Base-by-base conservation (phyloP, 1,140 invertebrate genomes). In the Sipha flava region DNA sequence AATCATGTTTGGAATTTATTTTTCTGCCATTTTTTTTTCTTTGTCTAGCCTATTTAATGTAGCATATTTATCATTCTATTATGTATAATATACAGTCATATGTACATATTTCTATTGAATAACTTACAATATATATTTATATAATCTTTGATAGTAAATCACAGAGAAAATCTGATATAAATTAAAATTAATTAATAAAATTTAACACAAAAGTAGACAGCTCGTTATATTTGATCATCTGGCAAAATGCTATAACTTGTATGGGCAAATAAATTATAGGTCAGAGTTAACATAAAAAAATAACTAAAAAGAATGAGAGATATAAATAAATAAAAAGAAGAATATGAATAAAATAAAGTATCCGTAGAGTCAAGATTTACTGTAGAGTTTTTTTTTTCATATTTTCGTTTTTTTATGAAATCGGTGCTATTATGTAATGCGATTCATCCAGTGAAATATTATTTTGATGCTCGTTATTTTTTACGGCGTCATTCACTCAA, bases 381-480 rank as follows among this genome's bases (percentile, higher is more conserved):
- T 52, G 26, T 21, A 23, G 72, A 21, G 49, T 68, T 49, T 47
- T 37, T 75, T 54, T 45, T 29, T 72, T 40, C n/a, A n/a, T 64
- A 40, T 73, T 75, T 75, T 75, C 9, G 26, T 49, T n/a, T 77
- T 77, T 54, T 77, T 14, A 77, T 77, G 14, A 77, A 77, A 77
- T 77, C 72, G 72, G 49, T 37, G 72, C 52, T 77, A 77, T 77
- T 77, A 77, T 77, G 34, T 77, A 54, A 77, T 52, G 34, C 72
- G 49, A 77, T 77, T 77, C 72, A 77, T 77, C 72, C 72, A 52
- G 14, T 57, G 72, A 77, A 77, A 77, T 40, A 37, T 57, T 77
- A 57, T 77, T 77, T 77, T 77, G 72, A 77, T 77, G 72, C 72
- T 77, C 72, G 72, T 77, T 77, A 77, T 77, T 77, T 77, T 77